Evolutionary conservation across 2,797 vertebrate genomes (phyloP).

Genomic region (Gymnodraco acuticeps): DNA sequence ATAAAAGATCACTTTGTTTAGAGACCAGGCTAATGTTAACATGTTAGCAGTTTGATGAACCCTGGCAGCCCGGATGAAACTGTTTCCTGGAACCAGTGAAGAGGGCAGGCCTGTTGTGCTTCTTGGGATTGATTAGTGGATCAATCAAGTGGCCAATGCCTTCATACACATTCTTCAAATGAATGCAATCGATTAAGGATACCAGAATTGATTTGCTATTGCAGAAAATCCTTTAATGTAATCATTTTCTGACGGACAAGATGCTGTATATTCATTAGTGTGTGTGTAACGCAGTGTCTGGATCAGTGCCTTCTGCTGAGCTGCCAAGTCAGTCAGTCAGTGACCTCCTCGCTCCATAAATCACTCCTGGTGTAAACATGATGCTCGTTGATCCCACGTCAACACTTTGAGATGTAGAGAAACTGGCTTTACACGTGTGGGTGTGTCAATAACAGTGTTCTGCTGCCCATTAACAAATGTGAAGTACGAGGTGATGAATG

Average conservation of each 20-base stretch:
- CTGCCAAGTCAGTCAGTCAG: constrained; percentile 14
- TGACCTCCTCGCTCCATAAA: constrained; percentile 9
- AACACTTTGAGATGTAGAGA: neutral
- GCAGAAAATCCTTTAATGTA: constrained; percentile 20
- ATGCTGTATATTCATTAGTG: constrained; percentile 4
- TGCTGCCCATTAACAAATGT: constrained; percentile 2
- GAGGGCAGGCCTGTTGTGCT: neutral
- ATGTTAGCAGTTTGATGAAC: constrained; percentile 1
- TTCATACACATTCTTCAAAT: neutral
- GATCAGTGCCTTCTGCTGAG: constrained; percentile 34
- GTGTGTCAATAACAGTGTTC: neutral
- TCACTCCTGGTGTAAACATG: constrained; percentile 5
- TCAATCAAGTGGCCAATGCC: neutral
- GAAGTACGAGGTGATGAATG: neutral
- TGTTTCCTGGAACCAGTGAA: neutral
- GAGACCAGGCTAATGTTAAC: too few relatives aligned
- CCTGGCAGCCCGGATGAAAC: neutral
- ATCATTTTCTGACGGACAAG: constrained; percentile 5
- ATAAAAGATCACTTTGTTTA: neutral
- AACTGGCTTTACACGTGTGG: neutral
- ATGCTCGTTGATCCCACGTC: neutral
- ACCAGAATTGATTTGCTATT: constrained; percentile 2
- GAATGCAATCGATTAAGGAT: neutral
- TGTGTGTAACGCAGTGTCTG: neutral
- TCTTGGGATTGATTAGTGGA: neutral